These are phyloP conservation scores for Dolichotis patagonum DNA, from an alignment of 2,113 vertebrate species.

Conservation along the genomic window DNA sequence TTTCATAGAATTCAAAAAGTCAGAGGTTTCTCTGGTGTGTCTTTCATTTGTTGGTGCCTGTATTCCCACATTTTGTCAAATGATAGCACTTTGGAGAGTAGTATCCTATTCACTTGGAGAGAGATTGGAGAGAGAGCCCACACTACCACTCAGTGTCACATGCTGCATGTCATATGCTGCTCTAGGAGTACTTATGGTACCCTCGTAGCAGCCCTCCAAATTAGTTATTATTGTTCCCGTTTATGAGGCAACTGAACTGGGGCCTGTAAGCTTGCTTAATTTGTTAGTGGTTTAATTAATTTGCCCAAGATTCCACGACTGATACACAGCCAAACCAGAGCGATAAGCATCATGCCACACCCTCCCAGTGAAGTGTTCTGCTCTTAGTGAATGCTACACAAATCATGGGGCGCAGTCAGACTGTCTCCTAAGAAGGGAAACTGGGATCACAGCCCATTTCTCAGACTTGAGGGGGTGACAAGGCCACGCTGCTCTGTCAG, in stretches of 20 bases:
- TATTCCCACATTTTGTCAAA: neutral
- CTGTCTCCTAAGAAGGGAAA: slow-evolving; percentile 46
- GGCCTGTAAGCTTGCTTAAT: neutral
- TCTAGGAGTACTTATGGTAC: neutral
- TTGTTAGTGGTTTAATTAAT: neutral
- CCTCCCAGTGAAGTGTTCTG: neutral
- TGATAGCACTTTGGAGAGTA: neutral
- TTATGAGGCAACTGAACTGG: slow-evolving; percentile 33
- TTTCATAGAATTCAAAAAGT: slow-evolving; percentile 16
- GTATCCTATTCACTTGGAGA: neutral
- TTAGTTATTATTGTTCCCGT: neutral
- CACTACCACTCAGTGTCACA: neutral
- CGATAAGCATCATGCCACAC: neutral
- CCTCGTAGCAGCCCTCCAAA: neutral
- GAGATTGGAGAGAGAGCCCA: neutral
- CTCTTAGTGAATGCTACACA: neutral
- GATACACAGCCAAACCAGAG: neutral
- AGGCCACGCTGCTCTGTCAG: slow-evolving; percentile 56
- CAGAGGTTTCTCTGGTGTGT: neutral
- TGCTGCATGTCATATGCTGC: neutral
- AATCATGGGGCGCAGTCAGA: neutral
- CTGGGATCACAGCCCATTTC: slow-evolving; percentile 5
- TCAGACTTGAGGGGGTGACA: slow-evolving; percentile 31
- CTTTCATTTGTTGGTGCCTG: neutral
- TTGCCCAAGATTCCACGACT: neutral